phyloP scores from a whole-genome alignment of 1,140 invertebrate species.

The Heliconius himera region DNA sequence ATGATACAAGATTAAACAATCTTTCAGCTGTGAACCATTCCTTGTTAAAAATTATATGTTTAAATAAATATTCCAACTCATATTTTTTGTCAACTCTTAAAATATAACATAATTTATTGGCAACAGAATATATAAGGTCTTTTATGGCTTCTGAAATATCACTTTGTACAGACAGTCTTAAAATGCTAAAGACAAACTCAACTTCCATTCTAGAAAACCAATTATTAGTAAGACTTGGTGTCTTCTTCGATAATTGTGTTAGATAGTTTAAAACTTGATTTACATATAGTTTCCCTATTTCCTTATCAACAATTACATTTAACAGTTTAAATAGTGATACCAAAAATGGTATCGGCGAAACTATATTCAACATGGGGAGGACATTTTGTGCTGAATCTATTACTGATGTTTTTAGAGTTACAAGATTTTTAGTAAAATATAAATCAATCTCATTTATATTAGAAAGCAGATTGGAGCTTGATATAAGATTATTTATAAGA shows the following conservation, averaged over 20 bases:
- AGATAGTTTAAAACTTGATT: constrained; percentile 54
- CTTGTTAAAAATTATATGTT: constrained; percentile 82
- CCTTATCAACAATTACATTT: constrained; percentile 48
- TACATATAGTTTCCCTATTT: constrained; percentile 49
- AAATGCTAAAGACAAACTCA: constrained; percentile 76
- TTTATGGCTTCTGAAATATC: constrained; percentile 63
- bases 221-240: constrained; percentile 73
- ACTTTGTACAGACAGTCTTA: constrained; percentile 68
- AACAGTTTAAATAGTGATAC: constrained; percentile 69
- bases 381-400: constrained; percentile 78
- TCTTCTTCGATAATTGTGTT: constrained; percentile 60
- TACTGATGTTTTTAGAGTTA: constrained; percentile 66
- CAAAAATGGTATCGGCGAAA: constrained; percentile 81
- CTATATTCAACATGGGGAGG: constrained; percentile 75
- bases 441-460: constrained; percentile 71
- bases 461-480: constrained; percentile 77
- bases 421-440: constrained; percentile 72
- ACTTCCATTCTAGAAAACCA: constrained; percentile 83
- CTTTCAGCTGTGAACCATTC: constrained; percentile 81
- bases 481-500: constrained; percentile 57
- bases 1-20: constrained; percentile 76
- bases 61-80: constrained; percentile 78
- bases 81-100: constrained; percentile 77
- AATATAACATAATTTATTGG: constrained; percentile 81
- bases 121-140: constrained; percentile 77